Conservation (phyloP, 2,888 invertebrate species). For the Pedicia rivosa region DNA sequence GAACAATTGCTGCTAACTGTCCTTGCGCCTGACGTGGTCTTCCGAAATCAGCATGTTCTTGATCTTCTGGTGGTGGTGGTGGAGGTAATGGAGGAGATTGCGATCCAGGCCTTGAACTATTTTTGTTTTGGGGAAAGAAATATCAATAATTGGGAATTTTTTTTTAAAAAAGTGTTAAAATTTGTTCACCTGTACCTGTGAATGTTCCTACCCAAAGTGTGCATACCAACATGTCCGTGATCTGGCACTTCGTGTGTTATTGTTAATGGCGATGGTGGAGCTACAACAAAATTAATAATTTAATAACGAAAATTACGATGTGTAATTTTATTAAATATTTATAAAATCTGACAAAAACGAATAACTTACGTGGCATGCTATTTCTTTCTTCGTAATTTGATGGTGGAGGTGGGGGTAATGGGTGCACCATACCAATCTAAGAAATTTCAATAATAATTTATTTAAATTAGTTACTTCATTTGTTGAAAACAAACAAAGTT, state of each 20-base stretch:
- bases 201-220: conserved; percentile 32
- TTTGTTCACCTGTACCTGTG: too few species aligned
- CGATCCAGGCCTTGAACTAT: conserved; percentile 36
- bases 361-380: conserved; percentile 79
- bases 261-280: conserved; percentile 70
- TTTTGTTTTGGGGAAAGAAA: neutral
- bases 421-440: conserved; percentile 80
- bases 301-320: neutral
- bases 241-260: conserved; percentile 38
- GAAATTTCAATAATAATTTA: too few species aligned
- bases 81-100: conserved; percentile 74
- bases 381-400: conserved; percentile 41
- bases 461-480: conserved; percentile 2
- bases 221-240: conserved; percentile 35
- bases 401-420: conserved; percentile 58
- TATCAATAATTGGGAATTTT: neutral
- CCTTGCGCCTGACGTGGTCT: conserved; percentile 37
- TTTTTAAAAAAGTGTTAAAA: too few species aligned
- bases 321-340: conserved; percentile 9
- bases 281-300: conserved; percentile 28
- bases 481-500: too few species aligned
- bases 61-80: conserved; percentile 69
- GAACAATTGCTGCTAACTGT: conserved; percentile 56
- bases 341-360: too few species aligned
- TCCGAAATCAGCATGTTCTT: conserved; percentile 65